Evolutionary conservation across 2,797 vertebrate species (phyloP), one percentile per base, ranked within the genome.

Genomic region (Pseudochaenichthys georgianus): DNA sequence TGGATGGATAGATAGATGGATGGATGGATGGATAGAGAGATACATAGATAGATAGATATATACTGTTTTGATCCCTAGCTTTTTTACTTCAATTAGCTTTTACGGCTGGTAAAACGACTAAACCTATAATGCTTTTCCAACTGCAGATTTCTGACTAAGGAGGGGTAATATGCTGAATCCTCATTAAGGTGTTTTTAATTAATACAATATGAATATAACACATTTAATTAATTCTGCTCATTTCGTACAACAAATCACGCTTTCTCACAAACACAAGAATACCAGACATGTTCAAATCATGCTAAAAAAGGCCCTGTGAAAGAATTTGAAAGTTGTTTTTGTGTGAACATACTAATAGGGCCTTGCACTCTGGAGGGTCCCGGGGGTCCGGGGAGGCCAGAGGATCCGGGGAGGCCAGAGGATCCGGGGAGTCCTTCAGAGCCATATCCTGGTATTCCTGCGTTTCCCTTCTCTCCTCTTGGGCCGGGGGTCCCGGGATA

Each of bases 331-430:
- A 43, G 41, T 45, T 3, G 5, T 16, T 13, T 63, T 11, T 72
- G 52, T 62, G 47, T 42, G 43, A 41, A 87, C 91, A 54, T 91
- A 95, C 97, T 90, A 38, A 94, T 75, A 53, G 73, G 23, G 2
- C 96, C 96, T 8, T 2, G 72, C 64, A 15, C 72, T 13, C 97
- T 96, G 21, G 92, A 89, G 23, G 38, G 83, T 28, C 28, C 28
- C 1, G 28, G 28, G 28, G 28, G 8, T 13, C 97, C 96, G 21
- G 92, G 89, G 23, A 38, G 83, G 51, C 97, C 98, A 0, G 87
- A 65, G 5, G 57, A 64, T 57, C 98, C 98, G 58, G 90, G 91
- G 1, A 21, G 51, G 45, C 98, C 98, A 42, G 91, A 87, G 34
- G 71, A 48, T 23, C 97, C 97, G 16, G 91, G 91, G 9, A 17